Evolutionary conservation across 2,888 invertebrate genomes (phyloP).

Genomic region (Philonicus albiceps): DNA sequence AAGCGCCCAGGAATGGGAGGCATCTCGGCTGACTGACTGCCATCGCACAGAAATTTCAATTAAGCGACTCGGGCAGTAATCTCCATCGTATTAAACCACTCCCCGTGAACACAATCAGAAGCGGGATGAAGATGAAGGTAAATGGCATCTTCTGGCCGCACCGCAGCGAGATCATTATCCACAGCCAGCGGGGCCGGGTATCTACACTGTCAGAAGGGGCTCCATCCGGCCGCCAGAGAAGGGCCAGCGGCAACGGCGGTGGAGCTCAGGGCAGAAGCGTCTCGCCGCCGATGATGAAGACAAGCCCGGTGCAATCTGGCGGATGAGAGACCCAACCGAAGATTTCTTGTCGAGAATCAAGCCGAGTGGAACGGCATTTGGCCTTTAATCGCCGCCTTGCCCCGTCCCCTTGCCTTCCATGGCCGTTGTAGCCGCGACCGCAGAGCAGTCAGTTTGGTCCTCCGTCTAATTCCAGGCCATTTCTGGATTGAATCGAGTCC

Average conservation of each 20-base stretch:
- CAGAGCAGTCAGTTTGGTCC: neutral
- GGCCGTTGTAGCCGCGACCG: neutral
- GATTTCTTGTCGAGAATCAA: slow-evolving; percentile 20
- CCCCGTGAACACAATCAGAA: slow-evolving; percentile 32
- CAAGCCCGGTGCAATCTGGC: neutral
- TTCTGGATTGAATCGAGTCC: slow-evolving; percentile 16
- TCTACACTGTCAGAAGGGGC: neutral
- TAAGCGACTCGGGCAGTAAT: slow-evolving; percentile 31
- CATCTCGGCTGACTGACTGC: neutral
- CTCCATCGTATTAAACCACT: slow-evolving; percentile 38
- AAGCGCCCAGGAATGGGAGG: neutral
- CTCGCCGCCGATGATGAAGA: neutral
- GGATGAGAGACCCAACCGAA: neutral
- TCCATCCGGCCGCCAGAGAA: neutral
- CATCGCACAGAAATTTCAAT: slow-evolving; percentile 27
- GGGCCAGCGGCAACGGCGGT: neutral
- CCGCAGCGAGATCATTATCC: slow-evolving; percentile 34
- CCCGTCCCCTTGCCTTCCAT: neutral
- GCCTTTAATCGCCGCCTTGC: slow-evolving; percentile 36
- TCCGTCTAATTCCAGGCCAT: slow-evolving; percentile 3
- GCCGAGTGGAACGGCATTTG: slow-evolving; percentile 41
- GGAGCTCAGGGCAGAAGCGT: neutral
- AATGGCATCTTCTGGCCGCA: slow-evolving; percentile 28
- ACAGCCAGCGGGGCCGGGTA: neutral
- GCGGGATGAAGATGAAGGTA: slow-evolving; percentile 11